A percentile compares a stretch with the other conserved stretches of the same genome.
Conservation (phyloP, 1,140 invertebrate species). For the Meteorus sp. region DNA sequence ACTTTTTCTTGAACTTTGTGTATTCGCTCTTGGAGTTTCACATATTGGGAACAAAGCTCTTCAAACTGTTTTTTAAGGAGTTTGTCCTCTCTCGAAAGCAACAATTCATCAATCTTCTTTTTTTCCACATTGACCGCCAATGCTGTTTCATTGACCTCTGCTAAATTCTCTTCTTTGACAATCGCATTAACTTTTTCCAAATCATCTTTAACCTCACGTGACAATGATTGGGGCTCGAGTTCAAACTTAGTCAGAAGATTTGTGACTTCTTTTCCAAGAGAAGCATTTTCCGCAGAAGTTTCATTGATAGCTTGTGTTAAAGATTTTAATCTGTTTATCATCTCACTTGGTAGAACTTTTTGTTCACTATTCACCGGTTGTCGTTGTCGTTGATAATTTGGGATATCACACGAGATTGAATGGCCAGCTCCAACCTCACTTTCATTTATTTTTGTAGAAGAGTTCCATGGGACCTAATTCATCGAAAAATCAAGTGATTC, state of each 20-base stretch:
- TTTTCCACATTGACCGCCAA: constrained; percentile 36
- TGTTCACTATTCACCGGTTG: no score
- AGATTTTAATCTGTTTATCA: constrained; percentile 24
- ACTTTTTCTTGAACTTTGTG: constrained; percentile 34
- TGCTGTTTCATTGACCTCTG: constrained; percentile 36
- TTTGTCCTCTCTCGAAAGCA: constrained; percentile 37
- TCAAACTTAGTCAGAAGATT: constrained; percentile 34
- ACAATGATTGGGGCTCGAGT: constrained; percentile 36
- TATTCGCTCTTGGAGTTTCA: constrained; percentile 37
- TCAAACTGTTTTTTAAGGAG: constrained; percentile 39
- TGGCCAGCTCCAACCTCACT: neutral
- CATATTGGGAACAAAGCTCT: constrained; percentile 36
- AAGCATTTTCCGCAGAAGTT: constrained; percentile 40
- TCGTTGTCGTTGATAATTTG: neutral
- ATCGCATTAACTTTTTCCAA: constrained; percentile 37
- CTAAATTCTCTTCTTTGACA: constrained; percentile 38
- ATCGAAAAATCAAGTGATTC: neutral
- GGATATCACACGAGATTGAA: neutral
- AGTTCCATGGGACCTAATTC: neutral
- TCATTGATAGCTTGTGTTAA: constrained; percentile 40
- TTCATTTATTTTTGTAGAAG: neutral
- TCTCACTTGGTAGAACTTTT: neutral
- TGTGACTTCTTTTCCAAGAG: constrained; percentile 36
- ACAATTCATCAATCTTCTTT: constrained; percentile 36
- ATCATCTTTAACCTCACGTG: constrained; percentile 39